phyloP scores from a whole-genome alignment of 2,797 vertebrate genomes.

The Mastacembelus armatus region DNA sequence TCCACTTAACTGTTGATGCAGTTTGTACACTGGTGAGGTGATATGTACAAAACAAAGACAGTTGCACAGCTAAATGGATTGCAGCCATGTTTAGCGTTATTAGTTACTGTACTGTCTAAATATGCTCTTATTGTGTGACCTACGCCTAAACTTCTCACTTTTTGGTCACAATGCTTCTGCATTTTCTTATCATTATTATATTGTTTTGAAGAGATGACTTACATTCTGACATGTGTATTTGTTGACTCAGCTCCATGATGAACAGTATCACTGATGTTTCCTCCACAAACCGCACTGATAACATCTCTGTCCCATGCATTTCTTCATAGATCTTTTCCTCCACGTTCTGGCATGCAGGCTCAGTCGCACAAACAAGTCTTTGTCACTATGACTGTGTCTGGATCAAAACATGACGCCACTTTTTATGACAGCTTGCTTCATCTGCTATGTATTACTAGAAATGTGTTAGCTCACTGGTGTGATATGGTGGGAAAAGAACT shows the following conservation, averaged over 20 bases:
- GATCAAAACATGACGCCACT: conserved; percentile 50
- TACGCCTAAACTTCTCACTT: too few relatives aligned
- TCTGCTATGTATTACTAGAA: conserved; percentile 69
- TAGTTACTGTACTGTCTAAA: too few relatives aligned
- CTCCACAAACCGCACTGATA: conserved; percentile 33
- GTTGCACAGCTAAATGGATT: too few relatives aligned
- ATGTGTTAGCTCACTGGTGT: conserved; percentile 16
- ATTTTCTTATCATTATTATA: background rate
- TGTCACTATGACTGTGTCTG: conserved; percentile 42
- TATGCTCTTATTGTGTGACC: too few relatives aligned
- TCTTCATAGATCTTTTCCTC: conserved; percentile 17
- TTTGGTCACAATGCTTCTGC: too few relatives aligned
- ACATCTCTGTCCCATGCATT: conserved; percentile 27
- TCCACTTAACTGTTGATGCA: too few relatives aligned
- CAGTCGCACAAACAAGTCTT: conserved; percentile 51
- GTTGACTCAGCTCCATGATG: conserved; percentile 44
- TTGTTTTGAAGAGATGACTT: background rate
- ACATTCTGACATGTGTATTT: conserved; percentile 12
- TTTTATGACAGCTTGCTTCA: conserved; percentile 52
- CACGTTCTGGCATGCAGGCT: conserved; percentile 23
- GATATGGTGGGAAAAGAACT: conserved; percentile 57
- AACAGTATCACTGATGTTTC: conserved; percentile 35
- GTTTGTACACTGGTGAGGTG: too few relatives aligned
- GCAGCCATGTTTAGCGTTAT: too few relatives aligned
- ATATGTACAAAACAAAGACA: too few relatives aligned